These are phyloP conservation scores for Ptilorrhoa leucosticta DNA, from an alignment of 2,113 vertebrate genomes.

Conservation along the genomic window DNA sequence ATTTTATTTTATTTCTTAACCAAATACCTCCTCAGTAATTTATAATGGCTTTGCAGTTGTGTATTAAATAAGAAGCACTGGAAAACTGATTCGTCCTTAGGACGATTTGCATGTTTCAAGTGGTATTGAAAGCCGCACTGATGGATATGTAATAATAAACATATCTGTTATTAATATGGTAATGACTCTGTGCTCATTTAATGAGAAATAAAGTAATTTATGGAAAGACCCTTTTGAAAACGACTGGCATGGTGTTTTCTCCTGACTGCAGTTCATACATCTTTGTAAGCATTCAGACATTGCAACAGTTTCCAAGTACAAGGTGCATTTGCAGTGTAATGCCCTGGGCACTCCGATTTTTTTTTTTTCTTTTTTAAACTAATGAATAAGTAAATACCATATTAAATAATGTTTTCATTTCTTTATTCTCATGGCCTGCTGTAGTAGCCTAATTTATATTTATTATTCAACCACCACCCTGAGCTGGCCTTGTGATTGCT, in stretches of 20 bases:
- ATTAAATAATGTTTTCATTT: not conserved
- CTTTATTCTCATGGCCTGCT: not conserved
- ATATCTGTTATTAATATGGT: constrained; percentile 94
- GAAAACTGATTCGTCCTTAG: constrained; percentile 92
- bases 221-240: constrained; percentile 73
- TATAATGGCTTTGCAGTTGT: constrained; percentile 89
- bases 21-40: constrained; percentile 93
- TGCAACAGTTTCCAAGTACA: not conserved
- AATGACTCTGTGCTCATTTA: constrained; percentile 80
- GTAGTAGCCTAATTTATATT: not conserved
- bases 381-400: not conserved
- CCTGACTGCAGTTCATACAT: not conserved
- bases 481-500: not conserved
- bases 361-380: not conserved
- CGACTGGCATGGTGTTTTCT: constrained; percentile 74
- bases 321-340: not conserved
- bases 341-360: not conserved
- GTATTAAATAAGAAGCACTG: constrained; percentile 95
- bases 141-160: constrained; percentile 99
- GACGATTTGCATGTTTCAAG: constrained; percentile 94
- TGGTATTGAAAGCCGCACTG: constrained; percentile 95
- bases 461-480: not conserved
- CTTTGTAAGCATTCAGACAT: not conserved
- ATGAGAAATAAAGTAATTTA: constrained; percentile 84
- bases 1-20: constrained; percentile 82